phyloP scores from a whole-genome alignment of 2,797 vertebrate species.

The Lacerta viridis region DNA sequence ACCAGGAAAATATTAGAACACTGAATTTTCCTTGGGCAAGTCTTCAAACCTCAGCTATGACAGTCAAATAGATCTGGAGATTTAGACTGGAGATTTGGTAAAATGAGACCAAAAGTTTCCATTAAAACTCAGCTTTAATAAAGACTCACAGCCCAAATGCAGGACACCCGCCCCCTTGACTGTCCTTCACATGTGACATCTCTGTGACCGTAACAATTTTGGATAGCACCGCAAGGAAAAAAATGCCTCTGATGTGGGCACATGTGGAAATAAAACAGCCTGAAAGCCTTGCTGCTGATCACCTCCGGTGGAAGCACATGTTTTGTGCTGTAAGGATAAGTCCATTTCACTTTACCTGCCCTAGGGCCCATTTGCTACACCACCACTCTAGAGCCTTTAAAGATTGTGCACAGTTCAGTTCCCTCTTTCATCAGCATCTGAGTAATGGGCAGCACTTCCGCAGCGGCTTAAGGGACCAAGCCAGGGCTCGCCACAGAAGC shows the following conservation, averaged over 20 bases:
- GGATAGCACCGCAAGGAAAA: background rate
- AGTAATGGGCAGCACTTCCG: slow-evolving; percentile 3
- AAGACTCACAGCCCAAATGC: background rate
- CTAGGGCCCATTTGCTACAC: background rate
- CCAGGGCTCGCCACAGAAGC: background rate
- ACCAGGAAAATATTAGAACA: no score
- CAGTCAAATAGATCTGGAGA: no score
- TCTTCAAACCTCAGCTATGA: no score
- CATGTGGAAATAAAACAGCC: background rate
- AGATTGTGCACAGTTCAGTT: slow-evolving; percentile 21
- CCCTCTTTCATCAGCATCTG: slow-evolving; percentile 4
- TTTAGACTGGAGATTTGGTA: no score
- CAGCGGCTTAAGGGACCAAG: background rate
- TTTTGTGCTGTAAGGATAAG: background rate
- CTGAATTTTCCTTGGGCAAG: no score
- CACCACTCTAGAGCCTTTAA: background rate
- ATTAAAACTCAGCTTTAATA: background rate
- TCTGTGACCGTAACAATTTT: background rate
- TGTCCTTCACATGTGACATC: no score
- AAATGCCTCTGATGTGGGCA: background rate
- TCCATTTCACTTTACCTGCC: background rate
- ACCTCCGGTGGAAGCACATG: background rate
- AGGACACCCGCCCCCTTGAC: no score
- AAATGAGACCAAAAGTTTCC: no score
- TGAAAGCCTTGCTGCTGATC: background rate